Conservation (phyloP, 1,140 invertebrate species). For the Neodiprion lecontei region DNA sequence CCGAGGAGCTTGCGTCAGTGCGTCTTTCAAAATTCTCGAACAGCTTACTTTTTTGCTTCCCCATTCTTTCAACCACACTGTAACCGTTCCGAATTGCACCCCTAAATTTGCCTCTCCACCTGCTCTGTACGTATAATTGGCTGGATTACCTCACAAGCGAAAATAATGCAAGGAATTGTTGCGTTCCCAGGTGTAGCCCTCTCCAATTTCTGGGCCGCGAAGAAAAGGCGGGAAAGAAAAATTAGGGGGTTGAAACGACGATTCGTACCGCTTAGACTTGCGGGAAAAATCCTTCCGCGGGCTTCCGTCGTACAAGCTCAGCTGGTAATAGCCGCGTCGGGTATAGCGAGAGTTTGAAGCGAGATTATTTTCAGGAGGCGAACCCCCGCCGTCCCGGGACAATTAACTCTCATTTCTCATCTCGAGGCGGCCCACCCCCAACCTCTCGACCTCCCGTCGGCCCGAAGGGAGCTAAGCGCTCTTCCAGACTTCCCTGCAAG, state of each 20-base stretch:
- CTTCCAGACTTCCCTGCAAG: background rate
- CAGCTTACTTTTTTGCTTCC: too few species aligned
- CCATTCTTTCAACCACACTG: too few species aligned
- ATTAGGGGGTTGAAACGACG: too few species aligned
- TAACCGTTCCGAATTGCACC: too few species aligned
- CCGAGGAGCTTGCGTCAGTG: background rate
- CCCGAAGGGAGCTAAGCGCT: conserved; percentile 6
- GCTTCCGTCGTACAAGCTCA: background rate
- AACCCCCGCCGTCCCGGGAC: background rate
- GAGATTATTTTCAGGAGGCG: conserved; percentile 1
- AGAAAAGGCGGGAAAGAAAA: too few species aligned
- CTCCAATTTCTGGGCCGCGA: too few species aligned
- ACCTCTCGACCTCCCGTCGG: background rate
- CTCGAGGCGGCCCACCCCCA: background rate
- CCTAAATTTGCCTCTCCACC: too few species aligned
- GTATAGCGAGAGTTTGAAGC: background rate
- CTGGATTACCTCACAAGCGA: too few species aligned
- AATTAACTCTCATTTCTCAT: conserved; percentile 7
- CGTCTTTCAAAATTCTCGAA: background rate
- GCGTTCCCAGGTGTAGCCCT: too few species aligned
- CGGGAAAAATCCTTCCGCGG: background rate
- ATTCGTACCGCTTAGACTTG: too few species aligned
- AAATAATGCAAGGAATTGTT: too few species aligned
- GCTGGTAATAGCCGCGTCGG: background rate
- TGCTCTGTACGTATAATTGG: too few species aligned